phyloP scores from a whole-genome alignment of 2,888 invertebrate genomes.

The Philonicus albiceps region DNA sequence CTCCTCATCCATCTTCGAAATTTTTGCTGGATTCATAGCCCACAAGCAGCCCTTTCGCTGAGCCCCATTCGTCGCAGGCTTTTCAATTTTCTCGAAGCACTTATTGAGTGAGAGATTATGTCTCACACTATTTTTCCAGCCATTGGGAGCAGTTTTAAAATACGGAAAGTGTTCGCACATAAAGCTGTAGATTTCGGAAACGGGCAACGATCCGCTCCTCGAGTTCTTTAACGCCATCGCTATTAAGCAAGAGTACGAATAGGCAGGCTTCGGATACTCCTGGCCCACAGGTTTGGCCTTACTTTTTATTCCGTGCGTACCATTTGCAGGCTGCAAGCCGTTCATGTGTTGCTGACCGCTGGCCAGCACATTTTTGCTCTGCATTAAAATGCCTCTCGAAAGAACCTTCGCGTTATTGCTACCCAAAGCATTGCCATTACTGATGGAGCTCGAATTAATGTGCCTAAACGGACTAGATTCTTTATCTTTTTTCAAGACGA shows the following conservation, averaged over 20 bases:
- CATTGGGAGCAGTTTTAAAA: slow-evolving; percentile 97
- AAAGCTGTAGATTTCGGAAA: slow-evolving; percentile 98
- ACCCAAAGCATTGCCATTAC: slow-evolving; percentile 5
- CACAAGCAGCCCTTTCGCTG: slow-evolving; percentile 90
- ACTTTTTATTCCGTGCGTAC: slow-evolving; percentile 49
- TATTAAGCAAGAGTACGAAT: slow-evolving; percentile 97
- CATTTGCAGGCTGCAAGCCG: background rate
- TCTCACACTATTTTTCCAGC: slow-evolving; percentile 98
- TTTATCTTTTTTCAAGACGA: slow-evolving; percentile 40
- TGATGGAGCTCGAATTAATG: background rate
- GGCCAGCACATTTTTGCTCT: slow-evolving; percentile 15
- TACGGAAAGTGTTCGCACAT: slow-evolving; percentile 99
- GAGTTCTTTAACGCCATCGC: slow-evolving; percentile 98
- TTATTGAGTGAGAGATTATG: slow-evolving; percentile 97
- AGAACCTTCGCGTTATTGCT: slow-evolving; percentile 27
- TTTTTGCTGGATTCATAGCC: slow-evolving; percentile 96
- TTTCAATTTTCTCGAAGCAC: slow-evolving; percentile 98
- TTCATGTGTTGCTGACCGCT: background rate
- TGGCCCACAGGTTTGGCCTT: slow-evolving; percentile 55
- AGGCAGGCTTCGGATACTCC: slow-evolving; percentile 93
- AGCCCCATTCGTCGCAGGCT: slow-evolving; percentile 86
- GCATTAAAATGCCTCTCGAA: slow-evolving; percentile 32
- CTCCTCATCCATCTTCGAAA: slow-evolving; percentile 97
- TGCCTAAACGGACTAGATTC: slow-evolving; percentile 44
- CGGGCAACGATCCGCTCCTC: slow-evolving; percentile 90